These are phyloP conservation scores for Emydoidea blandingii DNA, from an alignment of 2,797 vertebrate species.

Conservation along the genomic window DNA sequence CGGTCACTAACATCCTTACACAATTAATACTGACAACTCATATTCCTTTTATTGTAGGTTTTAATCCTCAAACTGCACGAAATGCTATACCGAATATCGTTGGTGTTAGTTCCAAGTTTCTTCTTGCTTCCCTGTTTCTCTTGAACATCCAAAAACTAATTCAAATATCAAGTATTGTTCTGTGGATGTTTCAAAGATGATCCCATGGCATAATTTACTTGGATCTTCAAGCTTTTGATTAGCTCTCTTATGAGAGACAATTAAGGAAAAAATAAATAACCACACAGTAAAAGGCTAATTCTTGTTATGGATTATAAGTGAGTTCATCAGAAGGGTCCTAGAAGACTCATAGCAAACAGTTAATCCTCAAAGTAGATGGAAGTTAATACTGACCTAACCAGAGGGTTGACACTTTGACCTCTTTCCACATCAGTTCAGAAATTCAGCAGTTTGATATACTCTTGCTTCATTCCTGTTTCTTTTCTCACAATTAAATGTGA, in stretches of 20 bases:
- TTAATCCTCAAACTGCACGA: not conserved
- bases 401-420: not conserved
- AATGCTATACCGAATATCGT: not conserved
- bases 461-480: not conserved
- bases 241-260: not conserved
- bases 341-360: conserved; percentile 1
- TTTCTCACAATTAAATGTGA: not conserved
- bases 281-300: not conserved
- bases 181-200: not conserved
- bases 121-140: no score
- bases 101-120: not conserved
- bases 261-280: not conserved
- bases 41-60: not conserved
- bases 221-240: not conserved
- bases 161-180: not conserved
- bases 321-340: not conserved
- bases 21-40: not conserved
- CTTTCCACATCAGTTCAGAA: not conserved
- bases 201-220: not conserved
- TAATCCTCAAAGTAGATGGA: not conserved
- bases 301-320: not conserved
- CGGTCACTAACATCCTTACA: not conserved
- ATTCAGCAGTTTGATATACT: not conserved
- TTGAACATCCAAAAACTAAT: no score
- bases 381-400: not conserved